phyloP scores from a whole-genome alignment of 2,113 vertebrate species.

The Solea senegalensis region DNA sequence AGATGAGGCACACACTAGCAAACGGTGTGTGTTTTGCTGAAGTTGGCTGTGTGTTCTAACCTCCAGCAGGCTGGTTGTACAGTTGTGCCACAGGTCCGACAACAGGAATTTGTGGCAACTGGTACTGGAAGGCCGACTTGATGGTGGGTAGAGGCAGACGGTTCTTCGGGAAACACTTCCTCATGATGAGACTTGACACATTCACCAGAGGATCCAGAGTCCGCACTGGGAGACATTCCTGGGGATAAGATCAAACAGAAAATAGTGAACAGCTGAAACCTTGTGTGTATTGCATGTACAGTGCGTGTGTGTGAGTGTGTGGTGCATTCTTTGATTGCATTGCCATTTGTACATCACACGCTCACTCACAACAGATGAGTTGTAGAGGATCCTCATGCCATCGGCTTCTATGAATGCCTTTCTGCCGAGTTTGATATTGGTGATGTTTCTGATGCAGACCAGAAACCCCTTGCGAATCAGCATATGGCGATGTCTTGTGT shows the following conservation, averaged over 20 bases:
- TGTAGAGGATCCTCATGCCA: constrained; percentile 95
- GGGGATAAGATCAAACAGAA: constrained; percentile 20
- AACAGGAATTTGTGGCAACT: constrained; percentile 87
- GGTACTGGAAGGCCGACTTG: constrained; percentile 91
- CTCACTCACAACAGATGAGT: constrained; percentile 89
- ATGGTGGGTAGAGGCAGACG: constrained; percentile 95
- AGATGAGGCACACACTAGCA: constrained; percentile 5
- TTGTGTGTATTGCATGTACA: neutral
- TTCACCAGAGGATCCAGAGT: constrained; percentile 95
- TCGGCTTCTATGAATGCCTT: constrained; percentile 93
- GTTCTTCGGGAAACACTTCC: constrained; percentile 99
- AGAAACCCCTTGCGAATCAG: constrained; percentile 94
- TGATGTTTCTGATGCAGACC: constrained; percentile 92
- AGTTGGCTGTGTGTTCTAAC: constrained; percentile 72
- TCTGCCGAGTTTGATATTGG: constrained; percentile 93
- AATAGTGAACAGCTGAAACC: neutral
- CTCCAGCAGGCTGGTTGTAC: constrained; percentile 90
- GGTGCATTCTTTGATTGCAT: constrained; percentile 9
- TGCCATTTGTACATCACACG: neutral
- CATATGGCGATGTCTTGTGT: constrained; percentile 92
- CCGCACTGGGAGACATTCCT: constrained; percentile 96
- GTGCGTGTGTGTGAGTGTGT: neutral
- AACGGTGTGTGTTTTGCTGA: neutral
- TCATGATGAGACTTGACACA: constrained; percentile 97
- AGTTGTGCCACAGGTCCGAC: constrained; percentile 91